These are phyloP conservation scores for Marisa cornuarietis DNA, from an alignment of 1,140 invertebrate species.

Conservation along the genomic window DNA sequence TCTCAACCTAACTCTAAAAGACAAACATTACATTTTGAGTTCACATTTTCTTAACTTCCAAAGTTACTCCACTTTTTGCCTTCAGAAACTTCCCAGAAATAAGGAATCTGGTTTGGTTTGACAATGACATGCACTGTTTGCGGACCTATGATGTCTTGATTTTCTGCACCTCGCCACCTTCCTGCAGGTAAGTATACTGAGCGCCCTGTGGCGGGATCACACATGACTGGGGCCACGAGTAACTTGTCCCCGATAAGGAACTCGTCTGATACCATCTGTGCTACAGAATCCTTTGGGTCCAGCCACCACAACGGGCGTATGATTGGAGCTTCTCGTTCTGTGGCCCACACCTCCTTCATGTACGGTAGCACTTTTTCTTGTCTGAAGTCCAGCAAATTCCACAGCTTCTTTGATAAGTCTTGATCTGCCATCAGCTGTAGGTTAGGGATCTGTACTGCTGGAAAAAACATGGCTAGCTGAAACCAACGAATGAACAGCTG, in stretches of 20 bases:
- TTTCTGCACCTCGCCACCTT: slow-evolving; percentile 32
- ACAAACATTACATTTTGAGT: no score
- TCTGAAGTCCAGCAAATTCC: slow-evolving; percentile 76
- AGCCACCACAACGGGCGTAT: slow-evolving; percentile 92
- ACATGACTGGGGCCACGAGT: slow-evolving; percentile 82
- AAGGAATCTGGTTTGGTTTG: slow-evolving; percentile 19
- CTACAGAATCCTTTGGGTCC: slow-evolving; percentile 80
- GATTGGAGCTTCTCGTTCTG: slow-evolving; percentile 48
- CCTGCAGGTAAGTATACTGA: slow-evolving; percentile 76
- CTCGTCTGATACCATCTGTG: slow-evolving; percentile 82
- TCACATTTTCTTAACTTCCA: no score
- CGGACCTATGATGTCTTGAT: slow-evolving; percentile 4
- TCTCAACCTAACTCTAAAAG: no score
- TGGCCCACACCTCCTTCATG: slow-evolving; percentile 15
- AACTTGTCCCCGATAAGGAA: slow-evolving; percentile 83
- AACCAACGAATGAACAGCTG: slow-evolving; percentile 90
- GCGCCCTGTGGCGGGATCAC: slow-evolving; percentile 72
- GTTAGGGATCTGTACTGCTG: slow-evolving; percentile 85
- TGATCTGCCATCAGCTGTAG: slow-evolving; percentile 87
- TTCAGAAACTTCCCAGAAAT: slow-evolving; percentile 22
- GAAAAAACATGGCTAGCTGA: slow-evolving; percentile 86
- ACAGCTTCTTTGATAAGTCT: slow-evolving; percentile 72
- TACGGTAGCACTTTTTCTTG: slow-evolving; percentile 58
- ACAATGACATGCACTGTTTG: slow-evolving; percentile 10
- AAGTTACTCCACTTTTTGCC: no score